Percentiles rank a stretch among this genome's conserved stretches.
Evolutionary conservation across 2,888 invertebrate genomes (phyloP).

Genomic region (Uloborus plumipes): DNA sequence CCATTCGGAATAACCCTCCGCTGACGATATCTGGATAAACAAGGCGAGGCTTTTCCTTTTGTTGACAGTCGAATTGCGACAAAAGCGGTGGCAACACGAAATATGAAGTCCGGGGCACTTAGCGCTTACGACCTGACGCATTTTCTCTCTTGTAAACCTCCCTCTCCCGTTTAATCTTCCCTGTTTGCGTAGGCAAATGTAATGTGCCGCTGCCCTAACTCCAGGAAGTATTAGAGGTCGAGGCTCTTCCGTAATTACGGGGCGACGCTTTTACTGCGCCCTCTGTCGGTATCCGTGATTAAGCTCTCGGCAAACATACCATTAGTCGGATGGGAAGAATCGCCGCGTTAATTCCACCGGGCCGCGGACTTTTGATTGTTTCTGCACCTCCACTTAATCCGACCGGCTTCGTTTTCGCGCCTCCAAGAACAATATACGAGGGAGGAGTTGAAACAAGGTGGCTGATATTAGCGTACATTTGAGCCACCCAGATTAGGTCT

Average conservation of each 20-base stretch:
- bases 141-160: constrained; percentile 47
- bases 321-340: constrained; percentile 42
- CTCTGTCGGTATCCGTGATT: constrained; percentile 61
- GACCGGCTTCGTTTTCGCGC: constrained; percentile 1
- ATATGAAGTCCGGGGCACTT: constrained; percentile 45
- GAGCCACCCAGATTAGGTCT: too few species aligned
- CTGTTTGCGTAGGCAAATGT: constrained; percentile 62
- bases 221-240: constrained; percentile 44
- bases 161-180: constrained; percentile 54
- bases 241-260: constrained; percentile 48
- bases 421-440: background rate
- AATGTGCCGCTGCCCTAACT: constrained; percentile 40
- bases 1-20: constrained; percentile 25
- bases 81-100: constrained; percentile 45
- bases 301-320: constrained; percentile 60
- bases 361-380: constrained; percentile 33
- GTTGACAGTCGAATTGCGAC: constrained; percentile 63
- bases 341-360: constrained; percentile 36
- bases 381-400: constrained; percentile 3
- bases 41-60: constrained; percentile 53
- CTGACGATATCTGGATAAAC: constrained; percentile 50
- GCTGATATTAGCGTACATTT: background rate
- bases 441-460: constrained; percentile 17
- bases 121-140: constrained; percentile 60
- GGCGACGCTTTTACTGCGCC: constrained; percentile 52